phyloP scores from a whole-genome alignment of 92 coral and sea anemone species.

The Palythoa heliodiscus region DNA sequence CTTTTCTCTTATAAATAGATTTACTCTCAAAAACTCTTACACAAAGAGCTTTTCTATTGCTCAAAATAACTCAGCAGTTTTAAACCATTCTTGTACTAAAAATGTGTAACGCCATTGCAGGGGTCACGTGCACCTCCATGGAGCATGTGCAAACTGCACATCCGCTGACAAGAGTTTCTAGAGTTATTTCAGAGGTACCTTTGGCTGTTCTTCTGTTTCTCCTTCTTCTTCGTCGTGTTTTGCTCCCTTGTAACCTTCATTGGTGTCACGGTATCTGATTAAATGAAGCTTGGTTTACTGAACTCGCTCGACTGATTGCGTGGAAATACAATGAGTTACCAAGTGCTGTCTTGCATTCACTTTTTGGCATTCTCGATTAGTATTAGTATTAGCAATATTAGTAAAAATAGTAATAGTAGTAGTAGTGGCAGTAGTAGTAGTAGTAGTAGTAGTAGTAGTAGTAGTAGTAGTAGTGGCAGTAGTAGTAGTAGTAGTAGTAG shows the following conservation, averaged over 20 bases:
- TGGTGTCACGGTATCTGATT: constrained; percentile 44
- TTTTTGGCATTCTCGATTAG: background rate
- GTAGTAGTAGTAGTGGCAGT: background rate
- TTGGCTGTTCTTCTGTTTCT: constrained; percentile 28
- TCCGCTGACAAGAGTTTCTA: background rate
- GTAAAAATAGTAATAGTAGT: background rate
- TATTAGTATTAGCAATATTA: background rate
- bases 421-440: background rate
- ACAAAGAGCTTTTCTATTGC: background rate
- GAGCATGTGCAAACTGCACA: background rate
- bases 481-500: background rate
- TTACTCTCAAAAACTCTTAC: background rate
- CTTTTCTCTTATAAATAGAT: no score
- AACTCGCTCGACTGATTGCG: constrained; percentile 22
- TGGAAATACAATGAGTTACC: constrained; percentile 9
- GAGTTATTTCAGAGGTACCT: constrained; percentile 31
- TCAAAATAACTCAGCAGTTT: background rate
- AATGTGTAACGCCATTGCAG: background rate
- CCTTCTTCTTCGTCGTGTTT: constrained; percentile 36
- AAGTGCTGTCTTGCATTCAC: constrained; percentile 2
- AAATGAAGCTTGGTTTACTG: constrained; percentile 15
- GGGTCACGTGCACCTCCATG: background rate
- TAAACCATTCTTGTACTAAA: no score
- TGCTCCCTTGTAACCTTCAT: constrained; percentile 31
- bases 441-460: background rate